These are phyloP conservation scores for Yoshiicerus persimilis DNA, from an alignment of 1,140 invertebrate species.

Conservation along the genomic window DNA sequence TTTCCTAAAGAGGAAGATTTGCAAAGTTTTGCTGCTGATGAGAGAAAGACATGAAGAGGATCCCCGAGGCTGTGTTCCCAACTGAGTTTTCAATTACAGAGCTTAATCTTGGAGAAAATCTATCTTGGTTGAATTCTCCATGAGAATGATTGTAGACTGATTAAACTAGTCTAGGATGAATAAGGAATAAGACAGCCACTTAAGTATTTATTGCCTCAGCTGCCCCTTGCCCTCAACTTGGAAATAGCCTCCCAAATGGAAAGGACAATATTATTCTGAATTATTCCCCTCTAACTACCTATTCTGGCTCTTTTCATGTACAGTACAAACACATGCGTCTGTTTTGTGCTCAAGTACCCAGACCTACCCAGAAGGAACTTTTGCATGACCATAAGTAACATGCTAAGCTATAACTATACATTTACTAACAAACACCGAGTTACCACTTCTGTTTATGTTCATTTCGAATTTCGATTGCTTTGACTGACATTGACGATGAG, in stretches of 20 bases:
- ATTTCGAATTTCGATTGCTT: not conserved
- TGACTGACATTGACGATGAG: not conserved
- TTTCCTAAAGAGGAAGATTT: conserved; percentile 8
- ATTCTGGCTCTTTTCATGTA: not conserved
- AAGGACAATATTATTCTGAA: not conserved
- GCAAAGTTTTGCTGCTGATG: conserved; percentile 26
- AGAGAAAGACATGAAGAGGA: conserved; percentile 20
- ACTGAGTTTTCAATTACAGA: conserved; percentile 25
- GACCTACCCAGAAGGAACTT: not conserved
- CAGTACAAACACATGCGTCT: not conserved
- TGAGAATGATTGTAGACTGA: not conserved
- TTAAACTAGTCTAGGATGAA: conserved; percentile 11
- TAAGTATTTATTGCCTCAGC: conserved; percentile 8
- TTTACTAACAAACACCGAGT: not conserved
- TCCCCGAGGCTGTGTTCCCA: conserved; percentile 16
- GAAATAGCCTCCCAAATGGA: not conserved
- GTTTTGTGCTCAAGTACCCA: not conserved
- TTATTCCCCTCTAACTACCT: not conserved
- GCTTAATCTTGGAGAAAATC: conserved; percentile 27
- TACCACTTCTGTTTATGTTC: not conserved
- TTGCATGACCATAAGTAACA: not conserved
- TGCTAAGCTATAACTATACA: not conserved
- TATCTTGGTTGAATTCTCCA: conserved; percentile 8
- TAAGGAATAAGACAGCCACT: conserved; percentile 22
- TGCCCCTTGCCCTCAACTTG: not conserved